Evolutionary conservation across 2,113 vertebrate species (phyloP).

Genomic region (Pituophis catenifer): DNA sequence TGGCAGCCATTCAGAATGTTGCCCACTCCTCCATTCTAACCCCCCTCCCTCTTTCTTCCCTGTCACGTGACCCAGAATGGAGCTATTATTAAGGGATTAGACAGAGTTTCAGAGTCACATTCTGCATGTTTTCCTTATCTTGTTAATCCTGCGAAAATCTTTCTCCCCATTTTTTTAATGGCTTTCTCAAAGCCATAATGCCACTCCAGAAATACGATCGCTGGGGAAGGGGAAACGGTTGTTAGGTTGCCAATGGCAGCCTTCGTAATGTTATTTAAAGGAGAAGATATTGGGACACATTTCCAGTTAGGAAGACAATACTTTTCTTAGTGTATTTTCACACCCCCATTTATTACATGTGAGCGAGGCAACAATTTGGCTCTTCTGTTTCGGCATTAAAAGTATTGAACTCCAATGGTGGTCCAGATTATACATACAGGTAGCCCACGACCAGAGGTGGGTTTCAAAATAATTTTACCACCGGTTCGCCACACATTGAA

Average conservation of each 20-base stretch:
- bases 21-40: background rate
- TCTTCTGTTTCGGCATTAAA: background rate
- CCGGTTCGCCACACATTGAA: no score
- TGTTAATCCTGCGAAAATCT: background rate
- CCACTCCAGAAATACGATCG: background rate
- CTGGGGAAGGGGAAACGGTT: background rate
- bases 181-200: background rate
- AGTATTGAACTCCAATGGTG: background rate
- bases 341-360: background rate
- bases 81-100: background rate
- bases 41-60: background rate
- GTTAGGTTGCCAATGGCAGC: background rate
- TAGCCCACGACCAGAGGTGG: no score
- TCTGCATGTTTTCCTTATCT: background rate
- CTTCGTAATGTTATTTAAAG: background rate
- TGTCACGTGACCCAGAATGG: background rate
- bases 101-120: background rate
- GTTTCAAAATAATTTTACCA: no score
- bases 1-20: background rate
- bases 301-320: background rate
- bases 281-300: background rate
- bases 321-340: background rate
- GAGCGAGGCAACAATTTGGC: background rate
- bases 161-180: background rate
- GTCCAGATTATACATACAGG: background rate